phyloP scores from a whole-genome alignment of 2,113 vertebrate species.

The Myiozetetes cayanensis region DNA sequence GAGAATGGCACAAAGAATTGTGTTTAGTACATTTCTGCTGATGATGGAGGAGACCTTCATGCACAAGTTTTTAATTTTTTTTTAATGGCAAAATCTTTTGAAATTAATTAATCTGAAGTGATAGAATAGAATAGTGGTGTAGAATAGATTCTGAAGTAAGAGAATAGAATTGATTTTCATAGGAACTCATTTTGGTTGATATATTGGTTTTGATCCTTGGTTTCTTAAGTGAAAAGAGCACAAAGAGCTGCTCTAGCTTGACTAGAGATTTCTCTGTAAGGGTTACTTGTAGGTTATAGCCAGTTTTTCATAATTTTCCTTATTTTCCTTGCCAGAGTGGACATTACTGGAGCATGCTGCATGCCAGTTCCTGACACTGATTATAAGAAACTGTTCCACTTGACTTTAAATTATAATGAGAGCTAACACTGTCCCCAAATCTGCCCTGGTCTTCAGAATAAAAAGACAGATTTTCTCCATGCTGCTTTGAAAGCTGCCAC shows the following conservation, averaged over 20 bases:
- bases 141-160: no score
- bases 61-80: not conserved
- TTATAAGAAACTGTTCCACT: not conserved
- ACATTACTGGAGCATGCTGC: not conserved
- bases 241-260: not conserved
- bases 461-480: not conserved
- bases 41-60: not conserved
- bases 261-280: not conserved
- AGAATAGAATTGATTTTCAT: not conserved
- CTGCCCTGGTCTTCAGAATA: not conserved
- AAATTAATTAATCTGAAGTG: not conserved
- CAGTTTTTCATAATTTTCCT: not conserved
- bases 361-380: rapidly evolving
- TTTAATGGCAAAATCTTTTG: not conserved
- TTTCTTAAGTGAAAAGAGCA: not conserved
- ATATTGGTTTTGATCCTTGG: not conserved
- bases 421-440: not conserved
- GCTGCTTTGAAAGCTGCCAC: not conserved
- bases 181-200: not conserved
- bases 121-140: no score
- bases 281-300: not conserved
- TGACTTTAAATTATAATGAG: not conserved
- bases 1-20: not conserved
- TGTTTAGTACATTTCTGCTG: not conserved
- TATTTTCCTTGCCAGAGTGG: not conserved